Evolutionary conservation across 2,888 invertebrate species (phyloP), one percentile per base, ranked within the genome.

Genomic region (Stenichneumon culpator): DNA sequence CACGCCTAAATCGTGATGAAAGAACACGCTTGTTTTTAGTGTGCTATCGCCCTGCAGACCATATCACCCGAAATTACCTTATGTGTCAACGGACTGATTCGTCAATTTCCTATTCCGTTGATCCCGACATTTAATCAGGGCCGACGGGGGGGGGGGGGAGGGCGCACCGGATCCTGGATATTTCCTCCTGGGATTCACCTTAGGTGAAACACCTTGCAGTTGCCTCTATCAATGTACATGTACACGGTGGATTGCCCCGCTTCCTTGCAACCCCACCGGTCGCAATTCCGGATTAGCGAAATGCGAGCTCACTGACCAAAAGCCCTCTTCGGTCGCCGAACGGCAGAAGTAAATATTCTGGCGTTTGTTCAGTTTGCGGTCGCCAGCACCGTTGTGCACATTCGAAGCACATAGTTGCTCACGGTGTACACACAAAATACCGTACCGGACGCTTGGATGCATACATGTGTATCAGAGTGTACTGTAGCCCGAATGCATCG

Each of bases 301-400:
- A 87, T 83, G 88, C 75, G 79, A 86, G 81, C 86, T 83, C 84
- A 89, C 87, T 79, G 70, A 67, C 83, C 73, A 80, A 83, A 75
- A 73, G 52, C 77, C 75, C 57, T 32, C 67, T 47, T 54, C 47
- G 39, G 25, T 50, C 60, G 28, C 54, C 14, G 67, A 63, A 69
- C 39, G 81, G 60, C 68, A 79, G 87, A 87, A 88, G 90, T 89
- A 91, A 91, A 91, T 91, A 91, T 90, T 90, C 89, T 77, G 82
- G 73, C 82, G 82, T 87, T 88, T 87, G 84, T 88, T 89, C 87
- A 68, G 81, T 84, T 86, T 77, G 80, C 77, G 86, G 86, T 82
- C 79, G 83, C 68, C 44, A 72, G 69, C 69, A 63, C 60, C 57
- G 74, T 36, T 81, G 75, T 77, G 77, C 60, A 73, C 50, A 79